Conservation (phyloP, 2,888 invertebrate genomes). For the Caenorhabditis sp. region DNA sequence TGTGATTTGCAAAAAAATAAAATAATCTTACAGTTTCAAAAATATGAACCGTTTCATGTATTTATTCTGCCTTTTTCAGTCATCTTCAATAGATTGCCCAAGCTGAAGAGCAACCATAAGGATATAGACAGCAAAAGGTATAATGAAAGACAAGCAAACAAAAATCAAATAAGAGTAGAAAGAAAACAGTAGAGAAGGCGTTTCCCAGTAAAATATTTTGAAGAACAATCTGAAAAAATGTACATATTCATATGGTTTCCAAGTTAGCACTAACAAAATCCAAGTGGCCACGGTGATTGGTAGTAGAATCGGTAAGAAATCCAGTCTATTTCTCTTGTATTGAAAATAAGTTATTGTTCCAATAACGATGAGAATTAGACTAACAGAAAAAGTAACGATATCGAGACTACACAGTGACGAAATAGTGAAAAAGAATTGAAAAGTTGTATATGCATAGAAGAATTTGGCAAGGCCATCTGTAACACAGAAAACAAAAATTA, state of each 20-base stretch:
- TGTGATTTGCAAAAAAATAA: conserved; percentile 19
- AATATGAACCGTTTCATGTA: neutral
- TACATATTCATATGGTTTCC: neutral
- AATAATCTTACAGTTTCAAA: neutral
- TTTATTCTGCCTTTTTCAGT: neutral
- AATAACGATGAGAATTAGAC: neutral
- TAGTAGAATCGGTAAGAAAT: neutral
- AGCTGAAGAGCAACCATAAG: neutral
- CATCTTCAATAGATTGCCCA: conserved; percentile 8
- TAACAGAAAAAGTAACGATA: neutral
- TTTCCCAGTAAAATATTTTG: neutral
- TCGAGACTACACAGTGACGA: neutral
- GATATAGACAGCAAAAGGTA: neutral
- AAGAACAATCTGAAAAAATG: conserved; percentile 6
- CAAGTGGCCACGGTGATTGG: neutral
- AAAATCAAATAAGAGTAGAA: neutral
- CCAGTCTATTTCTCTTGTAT: neutral
- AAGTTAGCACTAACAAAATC: neutral
- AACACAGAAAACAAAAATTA: neutral
- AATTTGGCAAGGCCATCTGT: neutral
- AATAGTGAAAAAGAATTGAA: neutral
- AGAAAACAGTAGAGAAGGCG: neutral
- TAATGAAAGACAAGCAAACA: neutral
- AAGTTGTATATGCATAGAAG: neutral
- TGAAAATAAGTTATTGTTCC: neutral